Conservation (phyloP, 2,797 vertebrate species). For the Danio albolineatus region DNA sequence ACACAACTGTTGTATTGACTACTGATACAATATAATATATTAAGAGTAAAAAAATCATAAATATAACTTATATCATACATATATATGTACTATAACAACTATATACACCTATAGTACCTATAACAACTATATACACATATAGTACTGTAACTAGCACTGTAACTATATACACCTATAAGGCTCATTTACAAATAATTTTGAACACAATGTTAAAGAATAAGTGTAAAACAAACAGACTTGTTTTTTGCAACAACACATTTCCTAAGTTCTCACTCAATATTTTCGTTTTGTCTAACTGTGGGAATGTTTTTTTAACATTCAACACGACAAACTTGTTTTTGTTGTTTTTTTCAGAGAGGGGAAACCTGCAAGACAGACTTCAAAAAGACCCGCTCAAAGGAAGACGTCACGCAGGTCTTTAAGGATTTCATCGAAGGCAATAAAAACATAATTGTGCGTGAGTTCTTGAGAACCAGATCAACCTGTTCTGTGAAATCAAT, state of each 20-base stretch:
- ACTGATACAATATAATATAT: too few relatives aligned
- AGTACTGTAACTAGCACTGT: too few relatives aligned
- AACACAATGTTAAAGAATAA: too few relatives aligned
- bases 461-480: slow-evolving; percentile 25
- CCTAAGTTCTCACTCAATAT: not conserved
- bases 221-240: too few relatives aligned
- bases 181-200: too few relatives aligned
- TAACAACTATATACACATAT: too few relatives aligned
- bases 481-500: slow-evolving; percentile 37
- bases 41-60: too few relatives aligned
- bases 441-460: slow-evolving; percentile 85
- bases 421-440: slow-evolving; percentile 89
- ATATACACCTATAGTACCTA: too few relatives aligned
- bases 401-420: slow-evolving; percentile 90
- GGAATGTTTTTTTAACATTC: not conserved
- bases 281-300: not conserved
- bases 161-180: too few relatives aligned
- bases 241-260: not conserved
- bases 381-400: slow-evolving; percentile 91
- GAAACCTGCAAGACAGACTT: slow-evolving; percentile 95
- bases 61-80: too few relatives aligned
- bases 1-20: too few relatives aligned
- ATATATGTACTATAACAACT: too few relatives aligned
- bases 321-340: not conserved
- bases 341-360: slow-evolving; percentile 83